Evolutionary conservation across 2,113 vertebrate genomes (phyloP).

Genomic region (Tenrec ecaudatus): DNA sequence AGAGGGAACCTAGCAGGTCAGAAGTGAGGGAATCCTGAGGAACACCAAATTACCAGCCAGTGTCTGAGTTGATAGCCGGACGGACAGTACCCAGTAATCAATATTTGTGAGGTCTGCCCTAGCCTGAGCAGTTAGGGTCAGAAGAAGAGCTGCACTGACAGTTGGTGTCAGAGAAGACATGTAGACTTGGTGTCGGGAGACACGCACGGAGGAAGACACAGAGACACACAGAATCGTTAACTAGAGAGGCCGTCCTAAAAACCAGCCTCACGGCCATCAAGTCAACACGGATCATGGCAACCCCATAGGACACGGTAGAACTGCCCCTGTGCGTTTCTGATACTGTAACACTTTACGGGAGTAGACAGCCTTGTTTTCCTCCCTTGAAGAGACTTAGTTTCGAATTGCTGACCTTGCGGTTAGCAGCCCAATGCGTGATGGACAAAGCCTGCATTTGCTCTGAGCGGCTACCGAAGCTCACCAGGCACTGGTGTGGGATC

Average conservation of each 20-base stretch:
- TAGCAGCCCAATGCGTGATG: too few species aligned
- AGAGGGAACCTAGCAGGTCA: too few species aligned
- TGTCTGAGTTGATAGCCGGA: background rate
- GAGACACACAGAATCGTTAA: background rate
- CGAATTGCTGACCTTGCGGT: too few species aligned
- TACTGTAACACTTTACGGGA: too few species aligned
- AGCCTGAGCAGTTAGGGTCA: background rate
- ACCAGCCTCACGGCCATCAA: too few species aligned
- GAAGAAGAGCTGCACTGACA: background rate
- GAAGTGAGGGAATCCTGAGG: background rate
- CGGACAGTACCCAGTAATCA: background rate
- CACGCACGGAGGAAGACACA: background rate
- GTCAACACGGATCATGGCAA: too few species aligned
- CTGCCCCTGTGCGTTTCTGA: too few species aligned
- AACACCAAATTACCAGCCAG: background rate
- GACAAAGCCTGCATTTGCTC: accelerated
- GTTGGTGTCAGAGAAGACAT: background rate
- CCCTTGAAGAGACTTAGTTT: too few species aligned
- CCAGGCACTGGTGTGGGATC: too few species aligned
- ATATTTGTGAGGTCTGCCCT: background rate
- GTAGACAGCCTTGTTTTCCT: too few species aligned
- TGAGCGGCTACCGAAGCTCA: background rate
- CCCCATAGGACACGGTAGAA: too few species aligned
- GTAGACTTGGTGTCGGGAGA: background rate
- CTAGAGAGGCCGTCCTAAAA: background rate